phyloP scores from a whole-genome alignment of 1,140 invertebrate species.

The Sitobion miscanthi region DNA sequence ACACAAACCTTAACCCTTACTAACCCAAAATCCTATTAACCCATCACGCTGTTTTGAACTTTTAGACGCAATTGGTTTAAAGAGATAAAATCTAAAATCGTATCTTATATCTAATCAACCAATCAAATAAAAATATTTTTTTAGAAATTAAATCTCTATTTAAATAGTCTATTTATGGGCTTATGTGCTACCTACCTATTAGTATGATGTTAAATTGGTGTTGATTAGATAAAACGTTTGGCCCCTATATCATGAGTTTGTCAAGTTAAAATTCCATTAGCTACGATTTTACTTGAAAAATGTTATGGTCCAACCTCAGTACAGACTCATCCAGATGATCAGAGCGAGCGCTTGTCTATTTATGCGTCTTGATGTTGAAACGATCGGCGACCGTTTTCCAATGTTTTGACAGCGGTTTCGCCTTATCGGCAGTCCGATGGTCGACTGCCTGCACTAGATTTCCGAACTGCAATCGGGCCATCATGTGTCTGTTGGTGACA shows the following conservation, averaged over 20 bases:
- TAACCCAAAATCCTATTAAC: no score
- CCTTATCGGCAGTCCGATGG: neutral
- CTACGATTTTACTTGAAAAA: neutral
- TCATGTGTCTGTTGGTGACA: conserved; percentile 55
- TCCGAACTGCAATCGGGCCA: conserved; percentile 54
- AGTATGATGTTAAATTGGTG: neutral
- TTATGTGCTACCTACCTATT: neutral
- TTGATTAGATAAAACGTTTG: neutral
- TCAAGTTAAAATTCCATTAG: neutral
- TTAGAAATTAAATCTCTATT: no score
- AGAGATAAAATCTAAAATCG: no score
- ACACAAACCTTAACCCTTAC: no score
- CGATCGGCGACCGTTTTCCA: conserved; percentile 24
- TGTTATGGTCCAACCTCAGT: neutral
- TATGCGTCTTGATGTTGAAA: neutral
- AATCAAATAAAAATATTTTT: no score
- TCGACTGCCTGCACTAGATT: conserved; percentile 29
- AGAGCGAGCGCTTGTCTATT: neutral
- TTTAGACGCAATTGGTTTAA: no score
- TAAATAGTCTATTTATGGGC: no score
- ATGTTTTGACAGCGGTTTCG: conserved; percentile 22
- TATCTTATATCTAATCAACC: no score
- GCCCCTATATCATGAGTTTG: neutral
- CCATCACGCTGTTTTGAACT: no score
- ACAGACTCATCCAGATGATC: neutral